phyloP scores from a whole-genome alignment of 64 coral and sea anemone genomes.

The Dendrophyllia cribrosa region DNA sequence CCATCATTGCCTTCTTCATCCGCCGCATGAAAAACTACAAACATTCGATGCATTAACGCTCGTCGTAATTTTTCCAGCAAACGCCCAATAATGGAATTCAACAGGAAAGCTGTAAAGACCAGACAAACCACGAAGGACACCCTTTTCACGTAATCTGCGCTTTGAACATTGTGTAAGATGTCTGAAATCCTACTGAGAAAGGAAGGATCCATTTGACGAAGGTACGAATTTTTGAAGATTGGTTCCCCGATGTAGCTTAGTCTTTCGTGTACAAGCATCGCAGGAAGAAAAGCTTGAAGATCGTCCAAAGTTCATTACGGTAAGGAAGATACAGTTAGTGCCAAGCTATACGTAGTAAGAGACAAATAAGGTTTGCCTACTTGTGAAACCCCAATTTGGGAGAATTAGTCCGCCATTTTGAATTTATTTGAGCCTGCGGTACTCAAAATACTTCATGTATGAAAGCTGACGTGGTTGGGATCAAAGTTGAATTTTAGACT shows the following conservation, averaged over 20 bases:
- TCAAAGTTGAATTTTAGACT: too few species aligned
- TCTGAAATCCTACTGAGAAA: conserved; percentile 28
- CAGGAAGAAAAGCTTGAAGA: not conserved
- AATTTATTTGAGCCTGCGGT: too few species aligned
- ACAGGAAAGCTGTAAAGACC: conserved; percentile 52
- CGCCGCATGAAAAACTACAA: not conserved
- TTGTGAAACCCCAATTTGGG: too few species aligned
- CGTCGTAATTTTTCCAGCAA: conserved; percentile 57
- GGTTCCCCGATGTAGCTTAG: conserved; percentile 32
- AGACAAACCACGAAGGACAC: conserved; percentile 51
- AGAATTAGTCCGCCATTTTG: too few species aligned
- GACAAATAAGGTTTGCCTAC: too few species aligned
- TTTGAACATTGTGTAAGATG: conserved; percentile 47
- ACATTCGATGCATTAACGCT: conserved; percentile 38
- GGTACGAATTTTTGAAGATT: not conserved
- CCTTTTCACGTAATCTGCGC: conserved; percentile 42
- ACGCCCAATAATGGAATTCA: conserved; percentile 68
- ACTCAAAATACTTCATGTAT: too few species aligned
- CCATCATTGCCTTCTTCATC: conserved; percentile 33
- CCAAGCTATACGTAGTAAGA: too few species aligned
- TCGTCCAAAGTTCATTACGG: not conserved
- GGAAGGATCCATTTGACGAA: conserved; percentile 17
- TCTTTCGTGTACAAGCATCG: conserved; percentile 45
- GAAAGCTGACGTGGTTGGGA: too few species aligned
- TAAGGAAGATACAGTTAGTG: not conserved